These are phyloP conservation scores for Daptonema setosum DNA, from an alignment of 2,888 invertebrate genomes.

Conservation along the genomic window DNA sequence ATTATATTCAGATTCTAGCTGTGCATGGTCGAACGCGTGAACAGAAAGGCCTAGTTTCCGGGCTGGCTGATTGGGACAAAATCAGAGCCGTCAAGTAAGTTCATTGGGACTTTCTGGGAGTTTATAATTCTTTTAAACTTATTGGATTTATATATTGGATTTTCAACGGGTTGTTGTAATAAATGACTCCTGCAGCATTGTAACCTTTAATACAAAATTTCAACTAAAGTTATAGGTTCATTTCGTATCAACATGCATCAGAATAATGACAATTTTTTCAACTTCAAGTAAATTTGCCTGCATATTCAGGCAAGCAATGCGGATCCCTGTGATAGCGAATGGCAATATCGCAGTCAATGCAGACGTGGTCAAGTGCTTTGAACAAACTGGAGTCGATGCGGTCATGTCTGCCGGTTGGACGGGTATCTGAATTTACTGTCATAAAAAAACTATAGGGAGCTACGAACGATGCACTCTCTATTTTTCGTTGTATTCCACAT, in stretches of 20 bases:
- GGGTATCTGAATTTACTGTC: background rate
- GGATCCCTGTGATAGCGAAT: conserved; percentile 84
- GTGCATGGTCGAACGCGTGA: conserved; percentile 87
- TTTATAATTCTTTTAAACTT: background rate
- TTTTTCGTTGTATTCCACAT: background rate
- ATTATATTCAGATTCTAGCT: conserved; percentile 47
- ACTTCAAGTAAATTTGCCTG: background rate
- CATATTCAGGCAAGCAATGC: conserved; percentile 48
- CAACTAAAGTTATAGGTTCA: background rate
- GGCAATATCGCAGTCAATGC: conserved; percentile 79
- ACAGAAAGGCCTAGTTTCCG: conserved; percentile 83
- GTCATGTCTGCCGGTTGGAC: conserved; percentile 36
- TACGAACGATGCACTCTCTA: no score
- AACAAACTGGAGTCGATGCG: conserved; percentile 55
- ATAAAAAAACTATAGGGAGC: no score
- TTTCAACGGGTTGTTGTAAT: background rate
- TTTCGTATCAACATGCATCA: background rate
- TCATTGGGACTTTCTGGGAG: background rate
- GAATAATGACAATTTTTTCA: background rate
- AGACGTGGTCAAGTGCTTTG: conserved; percentile 62
- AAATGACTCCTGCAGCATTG: no score
- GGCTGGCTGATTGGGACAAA: conserved; percentile 75
- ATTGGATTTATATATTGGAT: background rate
- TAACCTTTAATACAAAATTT: background rate
- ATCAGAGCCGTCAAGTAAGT: conserved; percentile 64